Conservation (phyloP, 2,797 vertebrate species). For the Loriculus beryllinus region DNA sequence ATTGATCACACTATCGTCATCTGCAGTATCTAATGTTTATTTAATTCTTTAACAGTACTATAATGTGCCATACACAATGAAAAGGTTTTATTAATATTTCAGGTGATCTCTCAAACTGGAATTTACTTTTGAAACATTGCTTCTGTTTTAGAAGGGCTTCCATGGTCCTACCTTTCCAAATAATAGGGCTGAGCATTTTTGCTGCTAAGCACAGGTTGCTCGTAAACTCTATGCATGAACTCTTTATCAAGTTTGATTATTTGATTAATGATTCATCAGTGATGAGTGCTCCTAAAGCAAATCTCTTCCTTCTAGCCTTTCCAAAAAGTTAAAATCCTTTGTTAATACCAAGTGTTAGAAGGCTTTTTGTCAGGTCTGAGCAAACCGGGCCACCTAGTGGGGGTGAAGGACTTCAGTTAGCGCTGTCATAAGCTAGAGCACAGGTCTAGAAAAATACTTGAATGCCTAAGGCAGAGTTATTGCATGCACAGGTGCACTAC, state of each 20-base stretch:
- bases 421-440: background rate
- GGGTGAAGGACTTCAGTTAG: background rate
- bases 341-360: background rate
- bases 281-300: background rate
- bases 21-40: background rate
- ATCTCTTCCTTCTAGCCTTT: background rate
- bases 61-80: background rate
- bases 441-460: background rate
- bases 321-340: background rate
- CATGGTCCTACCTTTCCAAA: background rate
- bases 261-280: background rate
- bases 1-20: background rate
- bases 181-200: background rate
- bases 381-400: conserved; percentile 43
- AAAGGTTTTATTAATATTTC: background rate
- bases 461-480: background rate
- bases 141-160: background rate
- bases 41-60: background rate
- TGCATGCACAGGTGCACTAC: background rate
- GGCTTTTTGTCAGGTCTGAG: background rate
- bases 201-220: background rate
- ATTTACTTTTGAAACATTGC: background rate
- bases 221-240: background rate
- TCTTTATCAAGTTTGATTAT: background rate
- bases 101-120: background rate